phyloP scores from a whole-genome alignment of 2,797 vertebrate species.

The Amazonetta brasiliensis region DNA sequence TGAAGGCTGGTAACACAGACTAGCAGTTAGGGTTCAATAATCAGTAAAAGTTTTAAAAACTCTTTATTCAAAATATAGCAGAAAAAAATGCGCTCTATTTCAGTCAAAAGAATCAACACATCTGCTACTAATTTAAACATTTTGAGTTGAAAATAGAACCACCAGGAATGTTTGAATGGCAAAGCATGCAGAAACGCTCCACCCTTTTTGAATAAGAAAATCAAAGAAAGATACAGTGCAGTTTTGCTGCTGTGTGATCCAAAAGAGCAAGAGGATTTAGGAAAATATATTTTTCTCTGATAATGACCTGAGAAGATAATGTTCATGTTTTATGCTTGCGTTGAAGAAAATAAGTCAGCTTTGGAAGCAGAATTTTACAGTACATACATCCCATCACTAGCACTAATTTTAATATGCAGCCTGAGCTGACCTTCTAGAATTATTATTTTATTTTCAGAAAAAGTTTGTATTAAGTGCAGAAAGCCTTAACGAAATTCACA shows the following conservation, averaged over 20 bases:
- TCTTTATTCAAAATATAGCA: not conserved
- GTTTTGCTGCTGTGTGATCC: conserved; percentile 43
- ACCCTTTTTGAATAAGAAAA: conserved; percentile 65
- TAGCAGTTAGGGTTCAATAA: not conserved
- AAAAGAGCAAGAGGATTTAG: conserved; percentile 6
- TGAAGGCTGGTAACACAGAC: not conserved
- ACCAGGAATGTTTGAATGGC: conserved; percentile 70
- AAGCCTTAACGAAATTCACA: not conserved
- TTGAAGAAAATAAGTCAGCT: conserved; percentile 13
- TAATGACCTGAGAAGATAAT: conserved; percentile 16
- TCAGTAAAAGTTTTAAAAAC: not conserved
- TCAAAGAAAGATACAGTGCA: conserved; percentile 21
- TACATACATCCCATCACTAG: not conserved
- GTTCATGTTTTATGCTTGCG: not conserved
- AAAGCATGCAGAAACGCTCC: conserved; percentile 50
- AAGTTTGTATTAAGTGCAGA: not conserved
- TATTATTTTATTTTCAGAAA: not conserved
- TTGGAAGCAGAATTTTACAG: conserved; percentile 20
- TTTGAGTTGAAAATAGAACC: conserved; percentile 72
- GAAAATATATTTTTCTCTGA: conserved; percentile 38
- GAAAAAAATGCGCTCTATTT: not conserved
- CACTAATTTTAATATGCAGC: conserved; percentile 8
- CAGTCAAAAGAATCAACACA: conserved; percentile 51
- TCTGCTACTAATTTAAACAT: conserved; percentile 76
- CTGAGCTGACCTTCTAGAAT: conserved; percentile 40